Base-by-base conservation (phyloP, 2,113 vertebrate species). In the Riparia riparia region DNA sequence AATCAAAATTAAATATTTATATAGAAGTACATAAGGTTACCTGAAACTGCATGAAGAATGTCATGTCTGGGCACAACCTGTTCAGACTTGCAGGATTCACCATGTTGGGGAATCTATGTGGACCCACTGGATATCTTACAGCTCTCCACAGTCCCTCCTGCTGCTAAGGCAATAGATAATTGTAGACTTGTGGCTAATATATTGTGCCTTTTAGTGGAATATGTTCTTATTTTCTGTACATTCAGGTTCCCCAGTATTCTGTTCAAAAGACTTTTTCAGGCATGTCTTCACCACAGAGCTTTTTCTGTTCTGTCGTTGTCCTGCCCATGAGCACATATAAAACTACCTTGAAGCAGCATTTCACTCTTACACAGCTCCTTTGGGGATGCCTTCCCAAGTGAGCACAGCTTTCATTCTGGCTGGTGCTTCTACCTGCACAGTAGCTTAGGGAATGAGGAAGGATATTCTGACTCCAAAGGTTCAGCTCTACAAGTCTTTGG, bases 41-140 rank as follows among this genome's bases (percentile, higher is more conserved):
- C 14, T 82, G 71, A 91, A 89, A 54, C 54, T 57, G 8, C n/a
- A 8, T 24, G 37, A 76, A 37, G 37, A 80, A 14, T 17, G 11
- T 49, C 69, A 7, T 28, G 9, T 39, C 4, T 7, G 2, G 44
- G 15, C 17, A 66, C 42, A 70, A 19, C 25, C 28, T 49, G 18
- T 70, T 86, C 50, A 61, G 1, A 45, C 21, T 89, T 34, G 7
- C 2, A 61, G 50, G 49, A 47, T 25, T 70, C 42, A 45, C 14
- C 25, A n/a, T 66, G 70, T 69, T 28, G 50, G 45, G 41, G 20
- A 29, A n/a, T 65, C 28, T 56, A 0, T 57, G 31, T 65, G 32
- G 20, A 56, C 15, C 18, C 34, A 10, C 28, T 69, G 0, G 0
- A 9, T 76, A 26, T 64, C 21, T 71, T 81, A 3, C 8, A 41